phyloP scores from a whole-genome alignment of 1,140 invertebrate genomes.

The Dryas iulia region DNA sequence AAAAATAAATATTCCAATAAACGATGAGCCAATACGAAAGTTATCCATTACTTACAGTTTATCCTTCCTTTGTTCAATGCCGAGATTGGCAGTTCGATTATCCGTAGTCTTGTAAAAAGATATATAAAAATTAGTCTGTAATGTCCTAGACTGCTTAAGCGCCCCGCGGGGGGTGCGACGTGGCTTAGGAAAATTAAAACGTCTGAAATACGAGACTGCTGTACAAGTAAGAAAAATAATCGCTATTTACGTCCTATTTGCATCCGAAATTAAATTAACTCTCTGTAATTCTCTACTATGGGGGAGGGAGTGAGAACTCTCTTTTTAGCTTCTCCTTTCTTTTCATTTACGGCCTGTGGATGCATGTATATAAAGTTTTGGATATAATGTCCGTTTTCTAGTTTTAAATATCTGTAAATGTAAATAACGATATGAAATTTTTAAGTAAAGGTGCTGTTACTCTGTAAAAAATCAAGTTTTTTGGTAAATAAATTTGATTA shows the following conservation, averaged over 20 bases:
- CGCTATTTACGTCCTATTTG: slow-evolving; percentile 39
- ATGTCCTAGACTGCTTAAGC: slow-evolving; percentile 73
- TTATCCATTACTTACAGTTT: slow-evolving; percentile 56
- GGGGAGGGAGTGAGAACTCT: no score
- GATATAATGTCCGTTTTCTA: no score
- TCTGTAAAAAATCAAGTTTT: no score
- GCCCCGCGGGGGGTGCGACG: slow-evolving; percentile 53
- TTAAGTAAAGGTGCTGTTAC: no score
- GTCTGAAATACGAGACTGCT: slow-evolving; percentile 60
- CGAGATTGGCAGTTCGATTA: slow-evolving; percentile 77
- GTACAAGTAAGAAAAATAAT: slow-evolving; percentile 61
- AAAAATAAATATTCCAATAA: slow-evolving; percentile 1
- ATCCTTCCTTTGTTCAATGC: slow-evolving; percentile 58
- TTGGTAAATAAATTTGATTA: no score
- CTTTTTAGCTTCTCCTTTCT: no score
- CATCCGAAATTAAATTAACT: slow-evolving; percentile 48
- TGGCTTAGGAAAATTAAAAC: slow-evolving; percentile 62
- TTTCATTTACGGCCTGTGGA: no score
- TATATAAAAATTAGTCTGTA: slow-evolving; percentile 72
- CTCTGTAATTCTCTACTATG: no score
- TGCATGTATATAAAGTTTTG: no score
- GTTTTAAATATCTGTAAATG: no score
- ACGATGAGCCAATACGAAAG: slow-evolving; percentile 41
- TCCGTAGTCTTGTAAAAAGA: slow-evolving; percentile 65
- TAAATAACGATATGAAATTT: no score